Base-by-base conservation (phyloP, 2,888 invertebrate species). In the Drosophila neotestacea region DNA sequence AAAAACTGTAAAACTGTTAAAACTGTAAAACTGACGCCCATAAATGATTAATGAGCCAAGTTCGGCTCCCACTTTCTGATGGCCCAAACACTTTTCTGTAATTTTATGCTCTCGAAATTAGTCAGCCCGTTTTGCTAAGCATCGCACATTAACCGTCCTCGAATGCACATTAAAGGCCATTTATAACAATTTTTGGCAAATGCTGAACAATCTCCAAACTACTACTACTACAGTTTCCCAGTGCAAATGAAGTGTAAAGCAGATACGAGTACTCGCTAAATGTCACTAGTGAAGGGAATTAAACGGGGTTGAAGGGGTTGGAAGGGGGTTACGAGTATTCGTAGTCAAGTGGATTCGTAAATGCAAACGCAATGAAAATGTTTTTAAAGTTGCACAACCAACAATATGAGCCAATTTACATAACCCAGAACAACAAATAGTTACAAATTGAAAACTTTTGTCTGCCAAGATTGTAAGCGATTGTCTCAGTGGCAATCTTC, bases 21-120 rank as follows among this genome's bases (percentile, higher is more conserved):
- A 46, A 63, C 64, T 67, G 61, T 64, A 70, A 64, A 70, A 73
- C 70, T 70, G 74, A 70, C 63, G 70, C 77, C 88, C 82, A 89
- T 83, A 87, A 90, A 88, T 88, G 88, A 90, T 88, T 85, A 90
- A 88, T 90, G 90, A 72, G 42, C 58, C 72, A 79, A 85, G 82
- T 88, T 86, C 73, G 60, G 42, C 67, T 47, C n/a, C 46, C 46
- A 48, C 50, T 72, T 64, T 65, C 52, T 62, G 73, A 88, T 81
- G 76, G 73, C 42, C 66, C 71, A 66, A 75, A 81, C 84, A 88
- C 73, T 85, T 85, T 65, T 65, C 64, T 54, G 61, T 73, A 77
- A 77, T 85, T 73, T 75, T 52, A 56, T 69, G 58, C 72, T 61
- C 41, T 66, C 46, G 66, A 85, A 85, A 89, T 85, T 89, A 89